These are phyloP conservation scores for Symphodus melops DNA, from an alignment of 2,113 vertebrate species.

Conservation along the genomic window DNA sequence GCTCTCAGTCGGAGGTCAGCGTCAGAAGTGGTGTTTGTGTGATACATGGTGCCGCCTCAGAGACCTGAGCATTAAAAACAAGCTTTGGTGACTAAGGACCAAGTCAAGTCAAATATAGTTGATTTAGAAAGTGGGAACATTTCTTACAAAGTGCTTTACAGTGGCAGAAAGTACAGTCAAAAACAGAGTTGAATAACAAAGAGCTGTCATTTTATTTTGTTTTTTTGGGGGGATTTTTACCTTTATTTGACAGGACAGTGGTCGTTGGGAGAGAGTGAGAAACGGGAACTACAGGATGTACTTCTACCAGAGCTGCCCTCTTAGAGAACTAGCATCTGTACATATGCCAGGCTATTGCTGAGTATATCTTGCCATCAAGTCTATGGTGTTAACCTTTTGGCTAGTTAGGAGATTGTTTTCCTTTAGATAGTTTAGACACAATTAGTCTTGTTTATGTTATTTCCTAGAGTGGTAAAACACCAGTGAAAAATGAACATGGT, in stretches of 20 bases:
- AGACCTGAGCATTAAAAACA: slow-evolving; percentile 46
- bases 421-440: background rate
- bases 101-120: slow-evolving; percentile 45
- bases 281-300: too few relatives aligned
- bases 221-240: too few relatives aligned
- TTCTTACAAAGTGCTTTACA: slow-evolving; percentile 23
- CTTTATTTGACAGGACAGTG: too few relatives aligned
- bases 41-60: slow-evolving; percentile 33
- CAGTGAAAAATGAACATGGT: background rate
- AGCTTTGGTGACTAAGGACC: slow-evolving; percentile 22
- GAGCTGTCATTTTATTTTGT: too few relatives aligned
- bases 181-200: slow-evolving; percentile 8
- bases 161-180: slow-evolving; percentile 8
- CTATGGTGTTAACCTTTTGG: too few relatives aligned
- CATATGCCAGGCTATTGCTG: too few relatives aligned
- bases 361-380: too few relatives aligned
- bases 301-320: too few relatives aligned
- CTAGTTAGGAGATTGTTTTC: too few relatives aligned
- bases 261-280: too few relatives aligned
- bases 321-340: too few relatives aligned
- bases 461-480: background rate
- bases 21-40: slow-evolving; percentile 35
- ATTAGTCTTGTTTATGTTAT: background rate
- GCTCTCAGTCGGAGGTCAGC: slow-evolving; percentile 49
- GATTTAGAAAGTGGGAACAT: slow-evolving; percentile 18